phyloP scores from a whole-genome alignment of 2,797 vertebrate species.

The Staurois parvus region DNA sequence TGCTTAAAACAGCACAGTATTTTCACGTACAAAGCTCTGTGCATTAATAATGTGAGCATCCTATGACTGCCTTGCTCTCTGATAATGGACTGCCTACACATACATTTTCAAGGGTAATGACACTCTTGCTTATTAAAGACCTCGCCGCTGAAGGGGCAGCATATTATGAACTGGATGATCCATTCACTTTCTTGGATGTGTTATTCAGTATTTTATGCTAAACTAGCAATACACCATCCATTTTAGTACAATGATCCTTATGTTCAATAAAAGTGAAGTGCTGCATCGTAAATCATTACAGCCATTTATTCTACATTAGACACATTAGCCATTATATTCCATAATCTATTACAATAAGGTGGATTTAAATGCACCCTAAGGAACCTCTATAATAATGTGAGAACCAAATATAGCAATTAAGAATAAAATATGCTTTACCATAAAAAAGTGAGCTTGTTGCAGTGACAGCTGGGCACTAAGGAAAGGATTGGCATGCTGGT shows the following conservation, averaged over 20 bases:
- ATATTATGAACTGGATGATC: slow-evolving; percentile 85
- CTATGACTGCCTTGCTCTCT: slow-evolving; percentile 78
- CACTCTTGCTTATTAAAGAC: slow-evolving; percentile 85
- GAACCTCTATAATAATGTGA: slow-evolving; percentile 84
- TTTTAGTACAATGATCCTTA: slow-evolving; percentile 88
- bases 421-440: slow-evolving; percentile 84
- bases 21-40: slow-evolving; percentile 64
- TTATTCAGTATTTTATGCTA: slow-evolving; percentile 87
- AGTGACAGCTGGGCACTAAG: slow-evolving; percentile 76
- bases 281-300: slow-evolving; percentile 85
- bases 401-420: slow-evolving; percentile 86
- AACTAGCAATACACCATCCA: slow-evolving; percentile 85
- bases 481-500: slow-evolving; percentile 73
- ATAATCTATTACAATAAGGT: slow-evolving; percentile 88
- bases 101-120: slow-evolving; percentile 86
- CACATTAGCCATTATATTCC: slow-evolving; percentile 86
- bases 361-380: slow-evolving; percentile 86
- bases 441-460: slow-evolving; percentile 78
- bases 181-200: slow-evolving; percentile 86
- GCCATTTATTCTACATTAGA: slow-evolving; percentile 87
- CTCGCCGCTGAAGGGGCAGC: slow-evolving; percentile 83
- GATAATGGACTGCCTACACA: slow-evolving; percentile 80
- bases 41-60: slow-evolving; percentile 73
- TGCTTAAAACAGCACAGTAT: slow-evolving; percentile 63
- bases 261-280: slow-evolving; percentile 87